These are phyloP conservation scores for Trachythela sp. DNA, from an alignment of 64 coral and sea anemone species.

Conservation along the genomic window DNA sequence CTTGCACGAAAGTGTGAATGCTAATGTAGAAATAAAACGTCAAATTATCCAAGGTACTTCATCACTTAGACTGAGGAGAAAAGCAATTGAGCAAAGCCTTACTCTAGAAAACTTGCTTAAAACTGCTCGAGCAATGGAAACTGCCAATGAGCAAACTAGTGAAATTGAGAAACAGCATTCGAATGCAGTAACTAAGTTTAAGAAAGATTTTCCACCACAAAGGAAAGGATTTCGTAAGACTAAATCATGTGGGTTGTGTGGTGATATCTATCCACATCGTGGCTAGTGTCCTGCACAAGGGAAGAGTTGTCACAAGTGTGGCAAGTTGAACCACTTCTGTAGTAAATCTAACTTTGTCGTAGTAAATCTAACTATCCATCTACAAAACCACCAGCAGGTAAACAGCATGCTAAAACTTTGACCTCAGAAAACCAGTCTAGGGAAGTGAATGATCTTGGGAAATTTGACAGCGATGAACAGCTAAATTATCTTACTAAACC, in stretches of 20 bases:
- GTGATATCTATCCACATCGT: background rate
- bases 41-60: constrained; percentile 50
- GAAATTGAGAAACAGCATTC: constrained; percentile 47
- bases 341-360: background rate
- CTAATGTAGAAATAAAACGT: constrained; percentile 36
- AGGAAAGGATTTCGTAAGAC: background rate
- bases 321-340: background rate
- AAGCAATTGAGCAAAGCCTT: constrained; percentile 56
- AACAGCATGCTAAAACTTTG: constrained; percentile 17
- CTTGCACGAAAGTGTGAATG: constrained; percentile 49
- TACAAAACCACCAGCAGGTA: constrained; percentile 34
- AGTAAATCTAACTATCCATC: background rate
- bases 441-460: background rate
- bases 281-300: background rate
- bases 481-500: background rate
- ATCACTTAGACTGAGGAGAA: constrained; percentile 11
- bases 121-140: constrained; percentile 45
- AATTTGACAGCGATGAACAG: background rate
- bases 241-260: constrained; percentile 8
- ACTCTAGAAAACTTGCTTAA: constrained; percentile 48
- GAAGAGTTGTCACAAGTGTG: background rate
- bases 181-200: constrained; percentile 25
- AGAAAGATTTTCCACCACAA: constrained; percentile 19
- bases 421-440: background rate
- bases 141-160: constrained; percentile 44